Conservation (phyloP, 92 coral and sea anemone genomes). For the Parazoanthus darwini region DNA sequence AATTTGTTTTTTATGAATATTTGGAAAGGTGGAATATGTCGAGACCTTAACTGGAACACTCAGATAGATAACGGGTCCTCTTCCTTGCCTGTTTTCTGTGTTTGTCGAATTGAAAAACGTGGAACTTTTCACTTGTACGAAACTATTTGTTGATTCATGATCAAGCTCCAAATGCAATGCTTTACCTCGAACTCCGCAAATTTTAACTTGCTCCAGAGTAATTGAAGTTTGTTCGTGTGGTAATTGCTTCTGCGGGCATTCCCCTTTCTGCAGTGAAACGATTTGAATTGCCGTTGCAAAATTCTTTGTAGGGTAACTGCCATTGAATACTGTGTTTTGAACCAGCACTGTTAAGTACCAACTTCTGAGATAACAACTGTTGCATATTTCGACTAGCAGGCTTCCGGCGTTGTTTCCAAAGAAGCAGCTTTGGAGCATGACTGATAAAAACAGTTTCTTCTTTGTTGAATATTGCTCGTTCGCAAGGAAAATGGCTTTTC, state of each 20-base stretch:
- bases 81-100: not conserved
- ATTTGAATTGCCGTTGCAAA: not conserved
- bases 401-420: conserved; percentile 13
- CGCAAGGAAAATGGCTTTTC: not conserved
- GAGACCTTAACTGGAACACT: not conserved
- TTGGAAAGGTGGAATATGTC: not conserved
- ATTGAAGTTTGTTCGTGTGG: not conserved
- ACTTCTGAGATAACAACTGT: not conserved
- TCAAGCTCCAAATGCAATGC: not conserved
- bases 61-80: not conserved
- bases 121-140: not conserved
- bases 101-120: not conserved
- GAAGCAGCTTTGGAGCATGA: not conserved
- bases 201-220: conserved; percentile 17
- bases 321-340: not conserved
- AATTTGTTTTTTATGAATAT: too few species aligned
- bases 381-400: not conserved
- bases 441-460: not conserved
- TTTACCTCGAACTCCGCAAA: not conserved
- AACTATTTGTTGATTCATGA: not conserved
- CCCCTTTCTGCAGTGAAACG: not conserved
- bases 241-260: not conserved
- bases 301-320: not conserved
- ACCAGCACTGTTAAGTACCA: not conserved
- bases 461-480: not conserved